phyloP scores from a whole-genome alignment of 92 coral and sea anemone species.

The Bergia sp. region DNA sequence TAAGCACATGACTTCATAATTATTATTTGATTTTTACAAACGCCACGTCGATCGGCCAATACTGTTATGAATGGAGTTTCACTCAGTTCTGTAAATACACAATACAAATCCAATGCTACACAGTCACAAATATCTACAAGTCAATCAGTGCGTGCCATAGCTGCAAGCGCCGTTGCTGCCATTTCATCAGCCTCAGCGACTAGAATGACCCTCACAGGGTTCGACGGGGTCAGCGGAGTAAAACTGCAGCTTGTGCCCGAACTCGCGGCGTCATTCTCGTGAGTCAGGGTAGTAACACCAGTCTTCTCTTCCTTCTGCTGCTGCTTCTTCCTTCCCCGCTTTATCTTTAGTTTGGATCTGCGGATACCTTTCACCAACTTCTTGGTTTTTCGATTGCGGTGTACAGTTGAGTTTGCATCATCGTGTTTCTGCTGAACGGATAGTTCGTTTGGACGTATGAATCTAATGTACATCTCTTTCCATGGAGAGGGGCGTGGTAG shows the following conservation, averaged over 20 bases:
- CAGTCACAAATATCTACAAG: neutral
- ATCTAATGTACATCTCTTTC: neutral
- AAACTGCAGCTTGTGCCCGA: neutral
- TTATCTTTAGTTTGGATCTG: neutral
- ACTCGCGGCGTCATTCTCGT: neutral
- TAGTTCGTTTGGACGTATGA: slow-evolving; percentile 4
- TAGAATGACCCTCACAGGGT: neutral
- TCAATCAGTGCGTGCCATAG: neutral
- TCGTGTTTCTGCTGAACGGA: neutral
- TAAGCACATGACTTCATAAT: neutral
- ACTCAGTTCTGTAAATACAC: too few species aligned
- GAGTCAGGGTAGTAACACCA: neutral
- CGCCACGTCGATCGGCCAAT: neutral
- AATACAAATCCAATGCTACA: too few species aligned
- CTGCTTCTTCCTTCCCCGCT: neutral
- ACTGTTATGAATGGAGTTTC: too few species aligned
- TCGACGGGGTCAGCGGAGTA: neutral
- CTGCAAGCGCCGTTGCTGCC: neutral
- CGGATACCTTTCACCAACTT: neutral
- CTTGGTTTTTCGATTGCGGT: neutral
- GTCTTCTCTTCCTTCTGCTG: neutral
- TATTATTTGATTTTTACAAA: too few species aligned
- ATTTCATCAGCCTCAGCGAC: neutral
- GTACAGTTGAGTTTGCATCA: neutral
- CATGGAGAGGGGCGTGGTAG: slow-evolving; percentile 7